Conservation (phyloP, 30 jellyfish, hydroid and myxozoan genomes). For the Hydra vulgaris region DNA sequence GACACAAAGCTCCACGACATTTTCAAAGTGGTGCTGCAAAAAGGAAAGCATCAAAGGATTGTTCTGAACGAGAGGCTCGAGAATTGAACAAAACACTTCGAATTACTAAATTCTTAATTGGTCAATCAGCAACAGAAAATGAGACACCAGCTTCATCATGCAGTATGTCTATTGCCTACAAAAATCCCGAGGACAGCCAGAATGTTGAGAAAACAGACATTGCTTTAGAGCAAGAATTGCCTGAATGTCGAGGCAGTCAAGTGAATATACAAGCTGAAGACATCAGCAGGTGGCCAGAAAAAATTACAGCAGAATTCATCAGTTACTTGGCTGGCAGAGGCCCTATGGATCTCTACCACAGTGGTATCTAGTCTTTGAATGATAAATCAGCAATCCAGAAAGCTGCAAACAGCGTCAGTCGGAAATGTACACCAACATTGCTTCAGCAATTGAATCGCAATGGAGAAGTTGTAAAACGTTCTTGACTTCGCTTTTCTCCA, state of each 20-base stretch:
- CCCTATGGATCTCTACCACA: not conserved
- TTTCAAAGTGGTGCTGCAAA: not conserved
- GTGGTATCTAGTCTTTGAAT: not conserved
- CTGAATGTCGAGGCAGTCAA: not conserved
- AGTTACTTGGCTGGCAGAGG: not conserved
- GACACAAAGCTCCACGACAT: not conserved
- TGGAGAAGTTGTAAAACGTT: slow-evolving; percentile 1
- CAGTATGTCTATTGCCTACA: not conserved
- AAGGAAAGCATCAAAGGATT: not conserved
- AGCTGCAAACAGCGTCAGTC: not conserved
- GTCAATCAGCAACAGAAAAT: not conserved
- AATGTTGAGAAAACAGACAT: not conserved
- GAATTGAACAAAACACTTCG: not conserved
- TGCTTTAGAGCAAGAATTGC: not conserved
- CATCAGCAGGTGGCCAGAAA: not conserved
- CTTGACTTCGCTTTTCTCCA: too few species aligned
- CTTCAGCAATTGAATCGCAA: not conserved
- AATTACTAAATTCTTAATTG: not conserved
- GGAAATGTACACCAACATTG: not conserved
- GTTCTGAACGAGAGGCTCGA: not conserved
- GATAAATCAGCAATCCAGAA: not conserved
- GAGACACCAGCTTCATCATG: not conserved
- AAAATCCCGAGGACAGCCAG: not conserved
- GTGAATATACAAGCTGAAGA: not conserved
- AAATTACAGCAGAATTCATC: not conserved